Evolutionary conservation across 2,888 invertebrate species (phyloP).

Genomic region (Blomia tropicalis): DNA sequence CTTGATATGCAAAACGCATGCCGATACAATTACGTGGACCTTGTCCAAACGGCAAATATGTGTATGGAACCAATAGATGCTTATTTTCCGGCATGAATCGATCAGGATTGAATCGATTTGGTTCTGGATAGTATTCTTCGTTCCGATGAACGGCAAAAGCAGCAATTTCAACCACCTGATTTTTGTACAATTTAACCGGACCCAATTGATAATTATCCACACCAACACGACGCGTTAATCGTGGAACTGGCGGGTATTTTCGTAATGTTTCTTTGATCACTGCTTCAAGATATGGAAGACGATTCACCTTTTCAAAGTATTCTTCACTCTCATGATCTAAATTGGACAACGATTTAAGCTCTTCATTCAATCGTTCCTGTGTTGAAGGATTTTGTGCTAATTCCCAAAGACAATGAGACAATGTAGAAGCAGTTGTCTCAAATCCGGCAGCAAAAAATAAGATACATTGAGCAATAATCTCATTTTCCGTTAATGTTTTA

Average conservation of each 20-base stretch:
- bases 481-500: slow-evolving; percentile 9
- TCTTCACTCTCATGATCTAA: background rate
- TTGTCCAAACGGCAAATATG: slow-evolving; percentile 26
- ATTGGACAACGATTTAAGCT: background rate
- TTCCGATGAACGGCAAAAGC: slow-evolving; percentile 16
- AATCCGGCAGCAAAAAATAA: slow-evolving; percentile 23
- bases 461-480: slow-evolving; percentile 21
- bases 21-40: slow-evolving; percentile 30
- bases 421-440: slow-evolving; percentile 21
- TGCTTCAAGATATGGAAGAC: slow-evolving; percentile 2
- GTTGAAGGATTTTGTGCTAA: slow-evolving; percentile 13
- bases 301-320: slow-evolving; percentile 5
- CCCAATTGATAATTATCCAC: slow-evolving; percentile 3
- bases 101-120: slow-evolving; percentile 7
- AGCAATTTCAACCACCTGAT: background rate
- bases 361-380: slow-evolving; percentile 19
- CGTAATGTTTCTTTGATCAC: slow-evolving; percentile 17
- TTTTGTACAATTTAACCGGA: background rate
- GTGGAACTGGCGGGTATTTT: background rate
- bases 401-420: slow-evolving; percentile 1
- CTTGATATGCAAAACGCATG: slow-evolving; percentile 26
- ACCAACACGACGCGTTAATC: background rate
- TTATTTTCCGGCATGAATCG: slow-evolving; percentile 10
- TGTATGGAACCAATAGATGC: background rate
- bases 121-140: slow-evolving; percentile 3